Base-by-base conservation (phyloP, 2,797 vertebrate species). In the Apodemus agrarius region DNA sequence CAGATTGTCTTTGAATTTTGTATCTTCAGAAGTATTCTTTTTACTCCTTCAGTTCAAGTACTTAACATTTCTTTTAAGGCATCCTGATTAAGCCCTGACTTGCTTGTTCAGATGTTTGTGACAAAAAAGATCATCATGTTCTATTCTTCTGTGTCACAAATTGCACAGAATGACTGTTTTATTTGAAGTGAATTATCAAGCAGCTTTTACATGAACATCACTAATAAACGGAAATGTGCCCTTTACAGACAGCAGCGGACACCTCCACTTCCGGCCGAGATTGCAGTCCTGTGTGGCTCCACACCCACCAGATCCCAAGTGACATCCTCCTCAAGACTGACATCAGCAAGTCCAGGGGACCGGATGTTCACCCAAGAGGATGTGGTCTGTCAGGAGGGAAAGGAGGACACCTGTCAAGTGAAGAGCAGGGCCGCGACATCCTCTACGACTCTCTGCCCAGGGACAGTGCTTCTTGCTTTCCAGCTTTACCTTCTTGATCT, bases 161-260 rank as follows among this genome's bases (percentile, higher is more conserved):
- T 94, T 97, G 84, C 52, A 84, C 93, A 94, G 69, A 94, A 91
- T 95, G 37, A 72, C 75, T 96, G 74, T 80, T 96, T 96, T 89
- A 93, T 97, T 95, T 96, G 94, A 96, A 94, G 93, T 90, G 87
- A 95, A 69, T 94, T 91, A 81, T 93, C 76, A 97, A 59, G 74
- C 54, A 82, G 90, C 86, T 95, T 97, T 95, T 93, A 75, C 24
- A 40, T 69, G 61, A 94, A 65, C 82, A 88, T 95, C 69, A 94
- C 86, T 91, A 81, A 92, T 92, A 86, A 79, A 83, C 89, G 87
- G 93, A 95, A 95, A 96, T 95, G 63, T 76, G 84, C 72, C 75
- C 85, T 97, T 94, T 63, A 78, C 11, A 29, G 82, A 74, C 11
- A 29, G 82, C 83, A 12, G 84, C 34, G 63, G 95, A 97, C 90